Evolutionary conservation across 35 echinoderm and acorn worm genomes (phyloP).

Genomic region (Lytechinus pictus): DNA sequence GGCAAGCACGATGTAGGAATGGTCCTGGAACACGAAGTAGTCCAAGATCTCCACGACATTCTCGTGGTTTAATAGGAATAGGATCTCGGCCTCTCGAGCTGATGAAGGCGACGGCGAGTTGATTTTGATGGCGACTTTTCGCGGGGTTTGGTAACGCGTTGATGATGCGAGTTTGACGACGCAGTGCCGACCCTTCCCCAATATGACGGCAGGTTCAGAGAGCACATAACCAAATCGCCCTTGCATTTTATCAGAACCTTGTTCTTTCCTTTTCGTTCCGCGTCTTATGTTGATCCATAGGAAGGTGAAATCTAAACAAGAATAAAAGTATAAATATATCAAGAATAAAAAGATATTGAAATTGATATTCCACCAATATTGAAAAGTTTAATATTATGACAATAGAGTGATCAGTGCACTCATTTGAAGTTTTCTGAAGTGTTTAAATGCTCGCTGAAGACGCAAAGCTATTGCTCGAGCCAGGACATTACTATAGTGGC

Average conservation of each 20-base stretch:
- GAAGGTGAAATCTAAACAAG: neutral
- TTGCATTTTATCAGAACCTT: conserved; percentile 1
- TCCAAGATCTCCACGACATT: conserved; percentile 67
- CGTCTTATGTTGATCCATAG: neutral
- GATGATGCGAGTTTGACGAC: conserved; percentile 49
- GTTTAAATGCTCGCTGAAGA: too few relatives aligned
- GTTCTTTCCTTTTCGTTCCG: neutral
- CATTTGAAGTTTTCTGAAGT: too few relatives aligned
- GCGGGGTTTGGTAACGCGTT: conserved; percentile 11
- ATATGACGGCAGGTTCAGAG: neutral
- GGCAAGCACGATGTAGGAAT: conserved; percentile 42
- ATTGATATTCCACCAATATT: too few relatives aligned
- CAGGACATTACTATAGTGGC: too few relatives aligned
- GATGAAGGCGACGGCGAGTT: neutral
- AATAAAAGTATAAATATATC: neutral
- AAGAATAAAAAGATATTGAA: too few relatives aligned
- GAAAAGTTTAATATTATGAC: too few relatives aligned
- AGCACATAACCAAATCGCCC: neutral
- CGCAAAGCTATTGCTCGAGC: too few relatives aligned
- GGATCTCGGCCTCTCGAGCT: conserved; percentile 26
- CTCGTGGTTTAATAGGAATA: conserved; percentile 51
- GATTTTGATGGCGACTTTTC: conserved; percentile 64
- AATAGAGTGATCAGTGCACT: too few relatives aligned
- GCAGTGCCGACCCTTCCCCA: conserved; percentile 51
- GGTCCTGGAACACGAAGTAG: conserved; percentile 41